Evolutionary conservation across 2,888 invertebrate species (phyloP), one percentile per base, ranked within the genome.

Genomic region (Aethes cnicana): DNA sequence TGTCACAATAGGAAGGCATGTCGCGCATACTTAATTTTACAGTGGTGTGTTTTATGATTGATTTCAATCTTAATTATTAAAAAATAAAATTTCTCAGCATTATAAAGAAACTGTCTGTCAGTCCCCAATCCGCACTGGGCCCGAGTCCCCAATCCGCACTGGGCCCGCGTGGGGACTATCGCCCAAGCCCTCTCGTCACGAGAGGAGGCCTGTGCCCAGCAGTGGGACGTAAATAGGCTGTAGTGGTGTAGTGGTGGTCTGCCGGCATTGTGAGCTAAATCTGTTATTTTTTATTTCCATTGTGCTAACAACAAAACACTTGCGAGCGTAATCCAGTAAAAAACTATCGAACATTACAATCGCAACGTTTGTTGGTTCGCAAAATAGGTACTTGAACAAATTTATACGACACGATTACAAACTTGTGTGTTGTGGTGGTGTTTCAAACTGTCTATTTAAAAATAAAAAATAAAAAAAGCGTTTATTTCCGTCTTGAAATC

Each of bases 321-420:
- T 12, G 18, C 25, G 23, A 2, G 18, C n/a, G 12, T 21, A 32
- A 32, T 37, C 32, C 32, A 6, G 18, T 26, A 33, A 44, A 42
- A 37, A 36, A 11, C 5, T 20, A 43, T 35, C 12, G 17, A 26
- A 37, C 30, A 2, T 6, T 35, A 33, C 26, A 35, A 36, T 37
- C 30, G 30, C 30, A 50, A 50, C 43, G 36, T 30, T 50, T 50
- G 28, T 50, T 30, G 56, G 55, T 23, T 41, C 54, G 49, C 61
- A 63, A 64, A 67, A 65, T 65, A 57, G 54, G 56, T 58, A 59
- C 62, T 67, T 69, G 68, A 72, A n/a, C n/a, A n/a, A n/a, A 72
- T 70, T 65, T 64, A 67, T 67, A 70, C 64, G 60, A 59, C 18
- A 54, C 59, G 54, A 66, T 72, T 68, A 72, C 62, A 61, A 61